A percentile compares a stretch with the other conserved stretches of the same genome.
These are phyloP conservation scores for Brachystomella parvula DNA, from an alignment of 1,140 invertebrate genomes.

Conservation along the genomic window DNA sequence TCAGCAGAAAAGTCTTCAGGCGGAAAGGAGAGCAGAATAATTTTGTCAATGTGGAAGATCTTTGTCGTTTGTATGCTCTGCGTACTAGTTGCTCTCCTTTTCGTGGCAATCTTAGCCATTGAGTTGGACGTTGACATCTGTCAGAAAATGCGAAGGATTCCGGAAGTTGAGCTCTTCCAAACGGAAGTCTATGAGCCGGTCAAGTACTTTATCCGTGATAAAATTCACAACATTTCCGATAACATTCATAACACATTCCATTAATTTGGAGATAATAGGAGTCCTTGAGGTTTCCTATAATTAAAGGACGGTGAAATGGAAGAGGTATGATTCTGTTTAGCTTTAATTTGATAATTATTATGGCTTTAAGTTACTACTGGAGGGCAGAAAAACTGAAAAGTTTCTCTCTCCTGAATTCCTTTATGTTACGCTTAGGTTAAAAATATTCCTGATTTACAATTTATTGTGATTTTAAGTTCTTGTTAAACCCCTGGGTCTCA, in stretches of 20 bases:
- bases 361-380: background rate
- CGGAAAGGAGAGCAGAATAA: conserved; percentile 10
- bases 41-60: conserved; percentile 34
- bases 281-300: too few species aligned
- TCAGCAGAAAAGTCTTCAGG: background rate
- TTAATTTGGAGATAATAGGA: too few species aligned
- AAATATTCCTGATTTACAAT: too few species aligned
- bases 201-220: conserved; percentile 29
- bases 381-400: background rate
- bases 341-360: background rate
- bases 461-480: too few species aligned
- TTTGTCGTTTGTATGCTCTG: conserved; percentile 36
- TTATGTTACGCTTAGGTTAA: too few species aligned
- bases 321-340: too few species aligned
- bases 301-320: too few species aligned
- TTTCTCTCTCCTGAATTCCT: too few species aligned
- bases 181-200: conserved; percentile 32
- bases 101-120: conserved; percentile 33
- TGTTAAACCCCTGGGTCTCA: too few species aligned
- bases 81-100: conserved; percentile 32
- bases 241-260: conserved; percentile 9
- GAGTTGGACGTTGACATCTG: conserved; percentile 37
- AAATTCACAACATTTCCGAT: conserved; percentile 27
- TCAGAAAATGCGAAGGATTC: conserved; percentile 34
- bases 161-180: conserved; percentile 37